These are phyloP conservation scores for Arizona elegans DNA, from an alignment of 2,113 vertebrate species.

Conservation along the genomic window DNA sequence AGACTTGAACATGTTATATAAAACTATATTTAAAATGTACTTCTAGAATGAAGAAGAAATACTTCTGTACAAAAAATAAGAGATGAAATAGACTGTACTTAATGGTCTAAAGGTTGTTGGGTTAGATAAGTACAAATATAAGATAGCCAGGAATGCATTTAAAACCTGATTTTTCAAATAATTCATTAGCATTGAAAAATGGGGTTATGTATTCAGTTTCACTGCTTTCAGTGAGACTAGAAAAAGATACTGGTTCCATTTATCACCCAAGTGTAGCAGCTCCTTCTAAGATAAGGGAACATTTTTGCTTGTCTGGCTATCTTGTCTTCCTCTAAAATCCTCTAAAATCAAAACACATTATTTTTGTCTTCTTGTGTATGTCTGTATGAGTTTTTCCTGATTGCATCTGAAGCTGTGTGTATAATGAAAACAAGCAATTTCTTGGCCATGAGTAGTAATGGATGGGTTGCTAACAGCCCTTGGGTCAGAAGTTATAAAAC, in stretches of 20 bases:
- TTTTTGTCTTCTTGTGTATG: constrained; percentile 26
- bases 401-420: not conserved
- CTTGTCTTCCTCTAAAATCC: constrained; percentile 22
- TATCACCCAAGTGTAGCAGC: not conserved
- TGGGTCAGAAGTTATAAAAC: not conserved
- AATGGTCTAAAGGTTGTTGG: not conserved
- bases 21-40: constrained; percentile 20
- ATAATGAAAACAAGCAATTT: not conserved
- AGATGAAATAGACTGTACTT: not conserved
- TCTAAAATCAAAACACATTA: constrained; percentile 39
- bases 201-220: constrained; percentile 34
- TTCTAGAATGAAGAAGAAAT: not conserved
- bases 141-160: not conserved
- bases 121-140: not conserved
- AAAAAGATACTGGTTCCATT: constrained; percentile 16
- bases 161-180: constrained; percentile 26
- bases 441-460: not conserved
- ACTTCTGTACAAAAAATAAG: not conserved
- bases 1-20: not conserved
- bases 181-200: constrained; percentile 28
- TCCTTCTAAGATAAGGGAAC: not conserved
- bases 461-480: not conserved
- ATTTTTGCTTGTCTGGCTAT: constrained; percentile 18
- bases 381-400: constrained; percentile 15
- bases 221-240: constrained; percentile 6